Evolutionary conservation across 1,140 invertebrate genomes (phyloP).

Genomic region (Bombus soroeensis): DNA sequence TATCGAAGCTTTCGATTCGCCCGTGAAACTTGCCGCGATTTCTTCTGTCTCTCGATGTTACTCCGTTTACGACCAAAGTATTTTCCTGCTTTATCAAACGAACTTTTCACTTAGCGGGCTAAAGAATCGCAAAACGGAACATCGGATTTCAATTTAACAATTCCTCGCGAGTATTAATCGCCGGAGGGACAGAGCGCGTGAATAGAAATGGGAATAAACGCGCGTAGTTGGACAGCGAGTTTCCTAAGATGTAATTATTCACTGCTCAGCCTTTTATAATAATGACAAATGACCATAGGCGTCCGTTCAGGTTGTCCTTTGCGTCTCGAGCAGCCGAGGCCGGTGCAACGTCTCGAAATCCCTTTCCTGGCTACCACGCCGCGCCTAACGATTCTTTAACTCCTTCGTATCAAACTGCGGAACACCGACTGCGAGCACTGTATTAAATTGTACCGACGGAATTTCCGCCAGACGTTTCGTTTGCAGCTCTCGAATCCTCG

Average conservation of each 20-base stretch:
- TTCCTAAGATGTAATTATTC: constrained; percentile 76
- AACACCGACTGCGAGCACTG: constrained; percentile 41
- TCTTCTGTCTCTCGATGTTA: not conserved
- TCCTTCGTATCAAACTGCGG: constrained; percentile 56
- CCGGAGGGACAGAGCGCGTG: not conserved
- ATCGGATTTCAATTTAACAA: constrained; percentile 22
- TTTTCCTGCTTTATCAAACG: not conserved
- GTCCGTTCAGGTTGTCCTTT: constrained; percentile 19
- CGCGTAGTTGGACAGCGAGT: constrained; percentile 22
- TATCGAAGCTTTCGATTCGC: not conserved
- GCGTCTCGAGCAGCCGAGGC: not conserved
- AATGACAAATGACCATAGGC: constrained; percentile 72
- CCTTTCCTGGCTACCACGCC: not conserved
- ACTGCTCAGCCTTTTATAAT: constrained; percentile 77
- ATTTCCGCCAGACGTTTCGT: constrained; percentile 3
- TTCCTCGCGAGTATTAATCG: not conserved
- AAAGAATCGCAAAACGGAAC: not conserved
- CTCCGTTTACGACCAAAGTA: not conserved
- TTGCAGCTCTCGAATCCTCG: not conserved
- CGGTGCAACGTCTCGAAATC: not conserved
- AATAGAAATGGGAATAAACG: constrained; percentile 28
- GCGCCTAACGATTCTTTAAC: constrained; percentile 75
- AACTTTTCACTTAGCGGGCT: not conserved
- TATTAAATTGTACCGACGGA: constrained; percentile 39
- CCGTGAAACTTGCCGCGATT: not conserved